phyloP scores from a whole-genome alignment of 2,113 vertebrate genomes.

The Ochotona curzoniae region DNA sequence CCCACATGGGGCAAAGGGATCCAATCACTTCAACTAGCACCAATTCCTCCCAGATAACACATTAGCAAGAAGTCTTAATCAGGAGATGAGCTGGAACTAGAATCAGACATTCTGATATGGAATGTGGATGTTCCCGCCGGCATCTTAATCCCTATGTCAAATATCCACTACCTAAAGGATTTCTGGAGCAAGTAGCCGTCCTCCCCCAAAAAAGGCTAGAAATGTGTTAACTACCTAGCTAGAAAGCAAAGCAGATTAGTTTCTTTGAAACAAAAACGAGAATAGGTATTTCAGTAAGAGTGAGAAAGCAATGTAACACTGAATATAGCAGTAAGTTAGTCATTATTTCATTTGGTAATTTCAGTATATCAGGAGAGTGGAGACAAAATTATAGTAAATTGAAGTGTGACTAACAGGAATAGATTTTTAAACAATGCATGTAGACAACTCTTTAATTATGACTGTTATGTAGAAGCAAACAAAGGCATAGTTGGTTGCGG shows the following conservation, averaged over 20 bases:
- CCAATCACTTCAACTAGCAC: too few relatives aligned
- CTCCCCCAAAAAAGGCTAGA: neutral
- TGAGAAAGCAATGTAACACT: neutral
- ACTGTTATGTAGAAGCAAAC: neutral
- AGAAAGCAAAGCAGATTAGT: neutral
- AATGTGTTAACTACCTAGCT: neutral
- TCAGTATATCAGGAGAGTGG: neutral
- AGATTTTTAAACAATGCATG: neutral
- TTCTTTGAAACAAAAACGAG: slow-evolving; percentile 19
- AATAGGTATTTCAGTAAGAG: slow-evolving; percentile 5
- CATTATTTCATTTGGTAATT: neutral
- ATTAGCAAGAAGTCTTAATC: too few relatives aligned
- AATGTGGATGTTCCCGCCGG: too few relatives aligned
- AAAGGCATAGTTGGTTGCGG: neutral
- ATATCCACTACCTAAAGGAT: neutral
- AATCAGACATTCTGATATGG: too few relatives aligned
- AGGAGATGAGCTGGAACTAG: too few relatives aligned
- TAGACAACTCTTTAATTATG: neutral
- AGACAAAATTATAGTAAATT: neutral
- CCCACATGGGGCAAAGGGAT: too few relatives aligned
- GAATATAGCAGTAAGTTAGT: neutral
- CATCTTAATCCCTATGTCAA: too few relatives aligned
- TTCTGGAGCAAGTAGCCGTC: neutral
- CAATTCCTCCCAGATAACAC: too few relatives aligned
- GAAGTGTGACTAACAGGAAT: neutral